phyloP scores from a whole-genome alignment of 2,888 invertebrate species.

The Copidosoma aretas region DNA sequence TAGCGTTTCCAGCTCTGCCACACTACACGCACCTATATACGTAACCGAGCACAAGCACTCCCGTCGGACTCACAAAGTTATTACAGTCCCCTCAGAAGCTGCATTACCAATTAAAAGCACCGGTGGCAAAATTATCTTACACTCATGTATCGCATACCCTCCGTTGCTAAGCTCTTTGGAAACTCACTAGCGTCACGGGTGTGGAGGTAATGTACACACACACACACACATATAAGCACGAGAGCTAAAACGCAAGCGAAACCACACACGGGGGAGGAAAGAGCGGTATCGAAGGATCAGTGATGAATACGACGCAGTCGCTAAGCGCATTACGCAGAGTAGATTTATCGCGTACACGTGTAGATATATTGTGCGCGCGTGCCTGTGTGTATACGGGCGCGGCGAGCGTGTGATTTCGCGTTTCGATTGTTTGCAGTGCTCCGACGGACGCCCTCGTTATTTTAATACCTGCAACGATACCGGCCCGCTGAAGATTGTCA shows the following conservation, averaged over 20 bases:
- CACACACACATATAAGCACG: neutral
- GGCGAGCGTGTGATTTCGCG: slow-evolving; percentile 13
- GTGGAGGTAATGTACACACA: no score
- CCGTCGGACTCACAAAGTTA: neutral
- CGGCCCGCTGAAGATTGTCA: slow-evolving; percentile 3
- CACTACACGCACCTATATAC: no score
- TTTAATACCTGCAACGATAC: neutral
- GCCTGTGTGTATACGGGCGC: no score
- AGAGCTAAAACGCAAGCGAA: no score
- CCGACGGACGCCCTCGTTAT: no score
- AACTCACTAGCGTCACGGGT: no score
- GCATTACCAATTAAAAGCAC: slow-evolving; percentile 15
- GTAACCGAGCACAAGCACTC: neutral
- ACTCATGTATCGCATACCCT: no score
- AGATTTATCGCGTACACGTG: no score
- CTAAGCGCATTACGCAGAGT: slow-evolving; percentile 18
- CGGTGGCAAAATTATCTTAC: slow-evolving; percentile 11
- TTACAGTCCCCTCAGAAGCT: neutral
- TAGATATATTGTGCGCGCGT: no score
- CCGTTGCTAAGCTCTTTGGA: no score
- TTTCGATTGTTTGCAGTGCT: slow-evolving; percentile 11
- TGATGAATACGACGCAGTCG: slow-evolving; percentile 14
- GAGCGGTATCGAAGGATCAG: no score
- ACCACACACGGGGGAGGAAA: no score
- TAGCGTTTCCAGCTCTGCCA: neutral